Evolutionary conservation across 2,113 vertebrate genomes (phyloP), one percentile per base, ranked within the genome.

Genomic region (Harpagus bidentatus): DNA sequence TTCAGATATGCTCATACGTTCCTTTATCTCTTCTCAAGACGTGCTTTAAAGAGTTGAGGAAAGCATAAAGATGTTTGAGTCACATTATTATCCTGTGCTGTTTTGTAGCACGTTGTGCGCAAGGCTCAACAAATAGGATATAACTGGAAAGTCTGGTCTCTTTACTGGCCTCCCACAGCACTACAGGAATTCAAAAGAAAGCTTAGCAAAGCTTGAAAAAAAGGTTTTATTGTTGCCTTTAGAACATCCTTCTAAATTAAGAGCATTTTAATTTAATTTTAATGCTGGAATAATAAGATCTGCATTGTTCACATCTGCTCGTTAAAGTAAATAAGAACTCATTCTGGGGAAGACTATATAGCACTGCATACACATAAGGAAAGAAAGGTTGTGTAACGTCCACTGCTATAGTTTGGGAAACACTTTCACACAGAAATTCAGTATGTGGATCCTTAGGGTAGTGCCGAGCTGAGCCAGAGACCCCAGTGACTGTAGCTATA

Each of bases 171-270:
- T 89, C 26, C 22, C 62, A 81, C 59, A 82, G 73, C 47, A 82
- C 42, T 62, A 50, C 0, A 1, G 32, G 13, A 93, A 94, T 71
- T 20, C 70, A 80, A 93, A 88, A 77, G 26, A 93, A 87, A 83
- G 31, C 79, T 85, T 79, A 18, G 25, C 36, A 80, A 77, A 77
- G 42, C 55, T 50, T 66, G 29, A 88, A 91, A 89, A 83, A 72
- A 88, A 36, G 22, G 70, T 89, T 47, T 82, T 88, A 55, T 80
- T 91, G 31, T 70, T 70, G 42, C 34, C 58, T 88, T 91, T 88
- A 89, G 45, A 93, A 71, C 55, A 96, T 86, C 23, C 21, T 72
- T 87, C 74, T 83, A 95, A 96, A 96, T 95, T 95, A 95, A 89
- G 66, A 91, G 45, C 7, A 19, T 95, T 94, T 96, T 66, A 95